A percentile compares a stretch with the other conserved stretches of the same genome.
These are phyloP conservation scores for Thyatira batis DNA, from an alignment of 2,888 invertebrate species.

Conservation along the genomic window DNA sequence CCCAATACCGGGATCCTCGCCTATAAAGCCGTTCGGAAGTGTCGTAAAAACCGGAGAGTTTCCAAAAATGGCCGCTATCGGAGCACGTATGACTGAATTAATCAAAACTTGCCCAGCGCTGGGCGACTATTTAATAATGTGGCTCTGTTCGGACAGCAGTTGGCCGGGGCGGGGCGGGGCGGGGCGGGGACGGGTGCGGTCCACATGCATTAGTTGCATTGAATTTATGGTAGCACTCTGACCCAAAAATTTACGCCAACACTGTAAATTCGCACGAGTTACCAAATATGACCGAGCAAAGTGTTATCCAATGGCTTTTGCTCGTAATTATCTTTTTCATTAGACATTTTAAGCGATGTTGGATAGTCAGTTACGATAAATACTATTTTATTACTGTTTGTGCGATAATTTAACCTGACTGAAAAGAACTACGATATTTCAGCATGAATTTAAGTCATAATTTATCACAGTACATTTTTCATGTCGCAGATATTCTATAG, in stretches of 20 bases:
- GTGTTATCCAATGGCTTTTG: background rate
- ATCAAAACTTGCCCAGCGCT: constrained; percentile 18
- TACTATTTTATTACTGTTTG: too few relatives aligned
- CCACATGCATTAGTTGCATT: constrained; percentile 38
- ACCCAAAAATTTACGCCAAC: constrained; percentile 43
- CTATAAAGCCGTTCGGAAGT: background rate
- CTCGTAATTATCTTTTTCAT: background rate
- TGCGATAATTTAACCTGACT: too few relatives aligned
- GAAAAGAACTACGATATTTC: background rate
- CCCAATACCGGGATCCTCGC: background rate
- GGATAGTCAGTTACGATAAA: too few relatives aligned
- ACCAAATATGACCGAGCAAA: constrained; percentile 2
- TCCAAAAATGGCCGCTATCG: background rate
- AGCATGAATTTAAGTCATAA: background rate
- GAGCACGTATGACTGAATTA: background rate
- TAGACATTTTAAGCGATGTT: background rate
- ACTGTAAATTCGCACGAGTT: constrained; percentile 27
- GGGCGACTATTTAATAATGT: constrained; percentile 18
- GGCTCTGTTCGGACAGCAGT: constrained; percentile 2
- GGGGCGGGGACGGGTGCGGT: constrained; percentile 12
- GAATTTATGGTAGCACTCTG: constrained; percentile 37
- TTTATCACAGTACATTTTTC: background rate
- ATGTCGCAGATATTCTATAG: background rate
- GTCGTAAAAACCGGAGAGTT: background rate
- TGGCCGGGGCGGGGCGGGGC: constrained; percentile 16